Evolutionary conservation across 2,888 invertebrate species (phyloP), one percentile per base, ranked within the genome.

Genomic region (Mellilla xanthometata): DNA sequence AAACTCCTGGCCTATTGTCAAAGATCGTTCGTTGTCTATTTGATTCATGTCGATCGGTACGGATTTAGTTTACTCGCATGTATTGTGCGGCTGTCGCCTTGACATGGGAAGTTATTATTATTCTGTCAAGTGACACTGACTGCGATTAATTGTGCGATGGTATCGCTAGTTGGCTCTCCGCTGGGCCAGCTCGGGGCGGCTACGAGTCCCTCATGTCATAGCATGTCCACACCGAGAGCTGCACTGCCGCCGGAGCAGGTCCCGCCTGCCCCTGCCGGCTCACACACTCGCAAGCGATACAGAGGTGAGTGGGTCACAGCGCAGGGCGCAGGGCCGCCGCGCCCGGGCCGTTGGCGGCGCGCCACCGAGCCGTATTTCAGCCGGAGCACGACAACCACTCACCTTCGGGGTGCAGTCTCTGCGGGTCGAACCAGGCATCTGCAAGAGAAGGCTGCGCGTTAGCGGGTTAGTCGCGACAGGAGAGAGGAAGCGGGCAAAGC

Each of bases 351-450:
- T 67, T 72, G 73, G 73, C 76, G 68, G 72, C 75, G 71, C 71
- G 76, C 76, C 76, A 69, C 68, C 61, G 67, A 62, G 11, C 53
- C 55, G 66, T 72, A 73, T 69, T 68, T 73, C 68, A 66, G 78
- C 73, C 73, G 60, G 55, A 60, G 58, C 60, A 52, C 64, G 62
- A 52, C 54, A 54, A 62, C 55, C 70, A 91, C 95, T 95, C 94
- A 96, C 96, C 96, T 94, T 93, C 93, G 67, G 96, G 96, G 90
- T 96, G 95, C 90, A 96, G 94, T 90, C 95, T 94, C 91, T 95
- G 95, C 76, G 96, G 96, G 88, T 95, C 95, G 93, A 96, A 96
- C 96, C 96, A 96, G 91, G 96, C 95, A 94, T 95, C 96, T 96
- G 95, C 73, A 96, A 94, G 90, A 89, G 91, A 91, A 85, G 84